A percentile compares a stretch with the other conserved stretches of the same genome.
These are phyloP conservation scores for Nicator chloris DNA, from an alignment of 2,113 vertebrate genomes.

Conservation along the genomic window DNA sequence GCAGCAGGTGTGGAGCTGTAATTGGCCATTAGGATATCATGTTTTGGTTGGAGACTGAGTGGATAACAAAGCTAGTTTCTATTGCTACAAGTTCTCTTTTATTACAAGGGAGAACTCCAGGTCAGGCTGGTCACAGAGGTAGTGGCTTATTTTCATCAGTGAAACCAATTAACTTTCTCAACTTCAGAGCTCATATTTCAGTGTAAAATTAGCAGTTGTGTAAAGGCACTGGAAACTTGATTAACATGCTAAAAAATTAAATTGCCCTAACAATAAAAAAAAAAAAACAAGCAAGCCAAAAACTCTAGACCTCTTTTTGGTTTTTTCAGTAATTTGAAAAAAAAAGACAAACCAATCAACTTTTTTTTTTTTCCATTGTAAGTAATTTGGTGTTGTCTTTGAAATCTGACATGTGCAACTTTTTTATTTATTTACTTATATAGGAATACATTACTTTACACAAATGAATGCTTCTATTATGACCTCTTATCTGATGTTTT, in stretches of 20 bases:
- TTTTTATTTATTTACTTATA: neutral
- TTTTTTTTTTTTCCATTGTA: neutral
- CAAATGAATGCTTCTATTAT: neutral
- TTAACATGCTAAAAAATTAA: neutral
- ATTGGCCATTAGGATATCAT: conserved; percentile 60
- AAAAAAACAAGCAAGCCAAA: no score
- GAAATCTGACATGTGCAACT: rapidly evolving
- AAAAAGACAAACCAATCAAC: neutral
- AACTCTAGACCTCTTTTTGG: neutral
- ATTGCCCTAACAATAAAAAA: neutral
- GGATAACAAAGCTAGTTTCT: conserved; percentile 17
- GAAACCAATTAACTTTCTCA: conserved; percentile 27
- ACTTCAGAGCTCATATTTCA: neutral
- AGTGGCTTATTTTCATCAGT: neutral
- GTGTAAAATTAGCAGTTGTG: neutral
- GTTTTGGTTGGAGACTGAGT: conserved; percentile 42
- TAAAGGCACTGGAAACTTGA: neutral
- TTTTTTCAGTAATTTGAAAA: neutral
- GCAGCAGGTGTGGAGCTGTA: conserved; percentile 55
- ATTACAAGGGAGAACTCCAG: neutral
- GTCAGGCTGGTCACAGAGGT: neutral
- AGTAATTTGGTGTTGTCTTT: neutral
- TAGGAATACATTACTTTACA: neutral
- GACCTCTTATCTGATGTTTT: neutral
- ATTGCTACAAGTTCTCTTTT: neutral